A percentile compares a stretch with the other conserved stretches of the same genome.
Conservation (phyloP, 92 coral and sea anemone species). For the Epizoanthus rinbou region DNA sequence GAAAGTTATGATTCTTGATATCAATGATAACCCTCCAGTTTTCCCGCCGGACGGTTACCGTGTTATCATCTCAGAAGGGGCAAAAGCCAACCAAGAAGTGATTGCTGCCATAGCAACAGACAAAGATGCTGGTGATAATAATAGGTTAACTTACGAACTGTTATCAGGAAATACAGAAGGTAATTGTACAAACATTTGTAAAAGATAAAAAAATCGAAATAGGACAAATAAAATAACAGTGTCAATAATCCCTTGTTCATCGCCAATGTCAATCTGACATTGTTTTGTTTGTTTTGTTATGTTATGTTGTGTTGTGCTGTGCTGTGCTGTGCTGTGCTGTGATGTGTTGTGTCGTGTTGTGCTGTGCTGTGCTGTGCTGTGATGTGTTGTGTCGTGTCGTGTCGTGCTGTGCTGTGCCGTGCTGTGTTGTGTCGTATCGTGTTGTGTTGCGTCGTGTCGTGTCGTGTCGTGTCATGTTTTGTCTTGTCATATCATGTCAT, state of each 20-base stretch:
- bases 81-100: conserved; percentile 84
- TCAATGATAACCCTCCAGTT: conserved; percentile 91
- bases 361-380: too few relatives aligned
- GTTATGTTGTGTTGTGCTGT: too few relatives aligned
- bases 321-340: neutral
- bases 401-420: too few relatives aligned
- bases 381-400: too few relatives aligned
- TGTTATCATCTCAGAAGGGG: conserved; percentile 90
- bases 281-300: neutral
- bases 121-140: conserved; percentile 85
- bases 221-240: too few relatives aligned
- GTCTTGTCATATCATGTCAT: neutral
- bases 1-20: conserved; percentile 66
- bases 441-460: neutral
- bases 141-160: conserved; percentile 73
- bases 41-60: conserved; percentile 91
- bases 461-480: neutral
- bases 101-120: conserved; percentile 86
- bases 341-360: neutral
- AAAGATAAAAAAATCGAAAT: neutral
- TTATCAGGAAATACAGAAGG: conserved; percentile 93
- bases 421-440: neutral
- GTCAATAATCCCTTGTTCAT: too few relatives aligned
- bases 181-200: neutral
- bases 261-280: too few relatives aligned